These are phyloP conservation scores for Australoheros facetus DNA, from an alignment of 2,797 vertebrate species.

Conservation along the genomic window DNA sequence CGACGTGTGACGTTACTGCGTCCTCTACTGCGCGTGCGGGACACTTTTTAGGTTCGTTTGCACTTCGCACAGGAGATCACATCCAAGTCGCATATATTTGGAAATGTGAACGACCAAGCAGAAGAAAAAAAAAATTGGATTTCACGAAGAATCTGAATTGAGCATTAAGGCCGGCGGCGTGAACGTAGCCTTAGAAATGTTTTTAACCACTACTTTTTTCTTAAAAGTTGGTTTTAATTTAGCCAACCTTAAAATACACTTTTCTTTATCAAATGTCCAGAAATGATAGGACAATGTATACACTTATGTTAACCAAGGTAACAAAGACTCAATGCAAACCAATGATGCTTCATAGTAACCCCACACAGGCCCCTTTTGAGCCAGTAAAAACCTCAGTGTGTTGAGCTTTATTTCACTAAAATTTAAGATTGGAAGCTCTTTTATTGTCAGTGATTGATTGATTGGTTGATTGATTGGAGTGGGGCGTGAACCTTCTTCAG, in stretches of 20 bases:
- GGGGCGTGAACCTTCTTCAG: neutral
- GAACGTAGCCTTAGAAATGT: neutral
- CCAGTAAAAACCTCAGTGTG: neutral
- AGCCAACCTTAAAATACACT: neutral
- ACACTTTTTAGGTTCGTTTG: too few relatives aligned
- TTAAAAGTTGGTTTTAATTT: neutral
- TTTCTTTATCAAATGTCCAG: neutral
- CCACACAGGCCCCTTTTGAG: neutral
- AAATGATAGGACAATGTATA: fast-evolving
- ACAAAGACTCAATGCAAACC: neutral
- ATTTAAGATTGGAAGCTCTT: too few relatives aligned
- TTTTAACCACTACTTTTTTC: neutral
- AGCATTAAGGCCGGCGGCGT: too few relatives aligned
- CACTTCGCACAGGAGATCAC: too few relatives aligned
- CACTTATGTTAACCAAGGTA: neutral
- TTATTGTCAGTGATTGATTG: fast-evolving
- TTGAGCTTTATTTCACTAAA: neutral
- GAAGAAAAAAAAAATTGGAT: too few relatives aligned
- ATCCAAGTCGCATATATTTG: too few relatives aligned
- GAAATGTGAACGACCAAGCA: too few relatives aligned
- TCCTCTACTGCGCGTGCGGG: too few relatives aligned
- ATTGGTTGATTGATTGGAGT: too few relatives aligned
- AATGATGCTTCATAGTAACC: neutral
- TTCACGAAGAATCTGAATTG: too few relatives aligned
- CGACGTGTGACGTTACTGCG: too few relatives aligned